Evolutionary conservation across 53 echinoderm and acorn worm species (phyloP).

Genomic region (Apostichopus leukothele): DNA sequence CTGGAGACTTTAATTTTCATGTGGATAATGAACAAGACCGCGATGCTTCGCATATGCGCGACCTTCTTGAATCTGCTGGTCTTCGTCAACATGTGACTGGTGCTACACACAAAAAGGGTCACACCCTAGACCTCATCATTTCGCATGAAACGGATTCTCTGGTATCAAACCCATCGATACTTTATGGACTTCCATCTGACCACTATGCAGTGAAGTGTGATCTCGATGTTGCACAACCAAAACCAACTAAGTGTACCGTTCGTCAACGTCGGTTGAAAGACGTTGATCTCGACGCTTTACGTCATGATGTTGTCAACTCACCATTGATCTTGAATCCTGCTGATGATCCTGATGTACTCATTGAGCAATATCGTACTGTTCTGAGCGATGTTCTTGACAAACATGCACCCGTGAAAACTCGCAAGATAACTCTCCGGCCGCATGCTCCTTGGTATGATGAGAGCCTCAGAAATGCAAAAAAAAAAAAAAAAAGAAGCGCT

Average conservation of each 20-base stretch:
- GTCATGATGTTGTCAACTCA: not conserved
- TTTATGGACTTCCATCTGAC: slow-evolving; percentile 16
- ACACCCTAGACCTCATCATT: slow-evolving; percentile 53
- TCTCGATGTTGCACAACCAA: slow-evolving; percentile 29
- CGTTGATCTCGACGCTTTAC: not conserved
- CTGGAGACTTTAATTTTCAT: no score
- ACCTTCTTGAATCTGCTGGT: no score
- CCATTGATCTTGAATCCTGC: not conserved
- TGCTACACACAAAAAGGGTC: slow-evolving; percentile 30
- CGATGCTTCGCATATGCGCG: no score
- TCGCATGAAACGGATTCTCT: slow-evolving; percentile 24
- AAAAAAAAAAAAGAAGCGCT: slow-evolving; percentile 36
- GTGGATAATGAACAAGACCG: no score
- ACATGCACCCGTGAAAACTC: slow-evolving; percentile 41
- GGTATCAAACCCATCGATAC: not conserved
- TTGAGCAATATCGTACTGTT: not conserved
- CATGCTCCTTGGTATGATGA: slow-evolving; percentile 50
- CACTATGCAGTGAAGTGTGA: not conserved
- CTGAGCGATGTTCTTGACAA: slow-evolving; percentile 28
- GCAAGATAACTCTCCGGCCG: slow-evolving; percentile 39
- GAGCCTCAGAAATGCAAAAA: slow-evolving; percentile 32
- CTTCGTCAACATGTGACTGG: no score
- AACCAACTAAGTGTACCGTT: not conserved
- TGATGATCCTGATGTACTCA: slow-evolving; percentile 40
- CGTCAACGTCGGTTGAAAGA: not conserved